A percentile compares a stretch with the other conserved stretches of the same genome.
Evolutionary conservation across 1,140 invertebrate genomes (phyloP).

Genomic region (Yoshiicerus persimilis): DNA sequence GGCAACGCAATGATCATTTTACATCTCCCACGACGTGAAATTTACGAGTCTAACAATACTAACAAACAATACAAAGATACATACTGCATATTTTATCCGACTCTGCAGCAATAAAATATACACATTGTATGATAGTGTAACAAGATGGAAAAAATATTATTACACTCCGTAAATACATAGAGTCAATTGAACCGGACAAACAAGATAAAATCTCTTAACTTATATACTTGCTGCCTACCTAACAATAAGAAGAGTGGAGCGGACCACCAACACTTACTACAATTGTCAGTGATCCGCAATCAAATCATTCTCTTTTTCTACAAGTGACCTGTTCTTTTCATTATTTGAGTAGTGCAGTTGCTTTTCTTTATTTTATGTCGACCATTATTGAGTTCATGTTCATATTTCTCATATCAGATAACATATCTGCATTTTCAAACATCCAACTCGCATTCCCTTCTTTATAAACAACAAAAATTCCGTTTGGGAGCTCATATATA

Average conservation of each 20-base stretch:
- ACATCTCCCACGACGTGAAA: no score
- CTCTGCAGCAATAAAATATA: no score
- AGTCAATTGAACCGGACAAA: conserved; percentile 6
- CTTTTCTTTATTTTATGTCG: background rate
- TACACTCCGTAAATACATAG: background rate
- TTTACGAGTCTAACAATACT: no score
- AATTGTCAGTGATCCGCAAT: background rate
- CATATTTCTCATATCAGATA: background rate
- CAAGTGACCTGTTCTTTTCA: background rate
- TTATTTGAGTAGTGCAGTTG: background rate
- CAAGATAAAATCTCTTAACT: background rate
- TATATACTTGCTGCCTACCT: background rate
- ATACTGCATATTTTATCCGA: no score
- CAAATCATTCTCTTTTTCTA: background rate
- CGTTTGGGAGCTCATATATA: background rate
- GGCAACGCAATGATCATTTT: no score
- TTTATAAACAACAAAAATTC: background rate
- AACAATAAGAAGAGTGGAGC: background rate
- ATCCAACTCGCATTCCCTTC: background rate
- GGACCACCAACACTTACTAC: background rate
- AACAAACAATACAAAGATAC: no score
- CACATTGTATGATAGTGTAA: no score
- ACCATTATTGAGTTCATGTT: background rate
- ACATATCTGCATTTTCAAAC: background rate
- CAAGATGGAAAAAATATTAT: background rate